A percentile compares a stretch with the other conserved stretches of the same genome.
phyloP scores from a whole-genome alignment of 1,140 invertebrate species.

The Holotrichia oblita region DNA sequence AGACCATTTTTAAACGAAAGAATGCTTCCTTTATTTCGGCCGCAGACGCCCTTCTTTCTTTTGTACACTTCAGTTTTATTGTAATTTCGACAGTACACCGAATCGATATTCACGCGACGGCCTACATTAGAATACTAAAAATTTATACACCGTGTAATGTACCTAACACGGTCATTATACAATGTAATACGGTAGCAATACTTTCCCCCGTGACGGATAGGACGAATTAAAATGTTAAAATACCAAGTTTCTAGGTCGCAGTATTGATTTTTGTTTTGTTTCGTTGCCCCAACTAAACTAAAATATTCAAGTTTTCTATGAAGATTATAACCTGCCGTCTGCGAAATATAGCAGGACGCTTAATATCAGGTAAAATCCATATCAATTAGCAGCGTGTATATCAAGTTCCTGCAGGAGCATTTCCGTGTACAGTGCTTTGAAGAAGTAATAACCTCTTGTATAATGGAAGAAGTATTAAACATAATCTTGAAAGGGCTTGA shows the following conservation, averaged over 20 bases:
- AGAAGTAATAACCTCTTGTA: too few relatives aligned
- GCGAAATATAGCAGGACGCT: background rate
- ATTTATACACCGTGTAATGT: constrained; percentile 24
- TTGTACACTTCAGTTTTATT: background rate
- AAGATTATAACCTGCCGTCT: background rate
- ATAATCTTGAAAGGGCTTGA: too few relatives aligned
- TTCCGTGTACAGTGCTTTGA: too few relatives aligned
- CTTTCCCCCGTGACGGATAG: background rate
- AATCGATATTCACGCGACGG: background rate
- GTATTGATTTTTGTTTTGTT: constrained; percentile 31
- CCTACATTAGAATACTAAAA: background rate
- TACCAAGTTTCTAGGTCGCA: constrained; percentile 25
- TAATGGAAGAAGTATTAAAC: too few relatives aligned
- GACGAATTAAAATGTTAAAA: constrained; percentile 30
- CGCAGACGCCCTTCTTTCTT: background rate
- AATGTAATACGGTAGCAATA: background rate
- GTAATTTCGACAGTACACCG: background rate
- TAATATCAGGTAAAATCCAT: background rate
- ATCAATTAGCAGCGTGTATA: background rate
- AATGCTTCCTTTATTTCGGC: background rate
- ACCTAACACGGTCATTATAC: background rate
- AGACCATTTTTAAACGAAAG: background rate
- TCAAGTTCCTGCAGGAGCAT: background rate
- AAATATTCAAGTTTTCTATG: constrained; percentile 11
- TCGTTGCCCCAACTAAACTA: background rate